phyloP scores from a whole-genome alignment of 2,797 vertebrate genomes.

The Chelon auratus region DNA sequence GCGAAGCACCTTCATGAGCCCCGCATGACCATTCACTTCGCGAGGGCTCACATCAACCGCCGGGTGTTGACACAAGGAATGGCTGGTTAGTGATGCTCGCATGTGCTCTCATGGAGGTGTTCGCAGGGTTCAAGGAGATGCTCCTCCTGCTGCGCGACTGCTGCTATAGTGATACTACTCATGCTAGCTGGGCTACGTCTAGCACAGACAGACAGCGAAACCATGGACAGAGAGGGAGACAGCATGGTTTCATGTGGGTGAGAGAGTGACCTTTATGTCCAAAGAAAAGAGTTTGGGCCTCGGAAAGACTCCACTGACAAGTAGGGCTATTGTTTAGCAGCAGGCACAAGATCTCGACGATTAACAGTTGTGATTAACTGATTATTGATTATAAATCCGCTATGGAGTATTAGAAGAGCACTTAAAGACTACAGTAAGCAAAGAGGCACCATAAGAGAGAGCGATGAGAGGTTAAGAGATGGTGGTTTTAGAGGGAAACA shows the following conservation, averaged over 20 bases:
- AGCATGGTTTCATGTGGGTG: conserved; percentile 78
- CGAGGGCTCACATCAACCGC: conserved; percentile 84
- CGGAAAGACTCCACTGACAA: conserved; percentile 58
- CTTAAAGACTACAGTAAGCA: conserved; percentile 88
- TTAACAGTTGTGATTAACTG: conserved; percentile 75
- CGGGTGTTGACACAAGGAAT: conserved; percentile 69
- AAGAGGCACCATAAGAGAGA: conserved; percentile 90
- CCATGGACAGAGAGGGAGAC: conserved; percentile 77
- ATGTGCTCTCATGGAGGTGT: conserved; percentile 75
- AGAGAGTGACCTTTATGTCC: conserved; percentile 76
- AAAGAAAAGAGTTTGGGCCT: conserved; percentile 66
- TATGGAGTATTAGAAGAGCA: conserved; percentile 94
- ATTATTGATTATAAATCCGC: conserved; percentile 86
- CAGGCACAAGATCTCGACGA: conserved; percentile 88
- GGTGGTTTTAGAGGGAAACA: conserved; percentile 89
- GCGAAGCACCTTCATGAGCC: conserved; percentile 76
- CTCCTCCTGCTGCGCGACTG: conserved; percentile 61
- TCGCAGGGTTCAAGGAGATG: conserved; percentile 37
- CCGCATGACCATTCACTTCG: conserved; percentile 90
- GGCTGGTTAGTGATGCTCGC: conserved; percentile 72
- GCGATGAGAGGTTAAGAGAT: conserved; percentile 97
- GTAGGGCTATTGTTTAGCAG: conserved; percentile 92
- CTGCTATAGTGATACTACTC: conserved; percentile 80
- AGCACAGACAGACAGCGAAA: conserved; percentile 80
- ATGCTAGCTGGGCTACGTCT: conserved; percentile 79